phyloP scores from a whole-genome alignment of 2,113 vertebrate species.

The Epinephelus cyanopodus region DNA sequence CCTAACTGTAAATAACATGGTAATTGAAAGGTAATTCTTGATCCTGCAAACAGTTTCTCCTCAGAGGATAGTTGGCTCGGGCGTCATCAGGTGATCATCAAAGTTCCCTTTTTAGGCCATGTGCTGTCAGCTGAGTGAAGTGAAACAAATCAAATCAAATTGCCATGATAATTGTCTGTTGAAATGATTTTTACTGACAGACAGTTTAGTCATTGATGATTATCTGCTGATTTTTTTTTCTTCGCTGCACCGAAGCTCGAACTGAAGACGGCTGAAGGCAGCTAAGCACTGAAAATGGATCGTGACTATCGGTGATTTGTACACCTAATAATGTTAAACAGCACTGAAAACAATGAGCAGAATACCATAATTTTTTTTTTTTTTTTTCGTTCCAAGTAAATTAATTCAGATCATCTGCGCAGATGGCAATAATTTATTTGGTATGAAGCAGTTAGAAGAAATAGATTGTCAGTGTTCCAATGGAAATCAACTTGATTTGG shows the following conservation, averaged over 20 bases:
- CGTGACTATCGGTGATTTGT: not conserved
- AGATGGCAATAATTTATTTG: not conserved
- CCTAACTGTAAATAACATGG: too few species aligned
- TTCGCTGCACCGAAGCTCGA: not conserved
- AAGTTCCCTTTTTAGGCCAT: too few species aligned
- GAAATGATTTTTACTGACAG: too few species aligned
- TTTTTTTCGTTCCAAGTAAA: not conserved
- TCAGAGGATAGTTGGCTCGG: too few species aligned
- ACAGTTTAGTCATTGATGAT: not conserved
- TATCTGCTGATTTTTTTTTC: not conserved
- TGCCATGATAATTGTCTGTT: not conserved
- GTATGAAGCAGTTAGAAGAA: slow-evolving; percentile 23
- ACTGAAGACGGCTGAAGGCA: not conserved
- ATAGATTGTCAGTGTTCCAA: slow-evolving; percentile 12
- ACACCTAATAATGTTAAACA: not conserved
- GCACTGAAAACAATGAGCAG: not conserved
- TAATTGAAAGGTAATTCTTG: too few species aligned
- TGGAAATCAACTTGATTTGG: slow-evolving; percentile 14
- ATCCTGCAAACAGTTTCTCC: too few species aligned
- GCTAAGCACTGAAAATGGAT: not conserved
- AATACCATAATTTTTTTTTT: not conserved
- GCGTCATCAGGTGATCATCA: too few species aligned
- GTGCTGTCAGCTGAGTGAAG: too few species aligned
- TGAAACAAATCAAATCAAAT: not conserved
- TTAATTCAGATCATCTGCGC: not conserved